Evolutionary conservation across 2,888 invertebrate species (phyloP).

Genomic region (Eulithis prunata): DNA sequence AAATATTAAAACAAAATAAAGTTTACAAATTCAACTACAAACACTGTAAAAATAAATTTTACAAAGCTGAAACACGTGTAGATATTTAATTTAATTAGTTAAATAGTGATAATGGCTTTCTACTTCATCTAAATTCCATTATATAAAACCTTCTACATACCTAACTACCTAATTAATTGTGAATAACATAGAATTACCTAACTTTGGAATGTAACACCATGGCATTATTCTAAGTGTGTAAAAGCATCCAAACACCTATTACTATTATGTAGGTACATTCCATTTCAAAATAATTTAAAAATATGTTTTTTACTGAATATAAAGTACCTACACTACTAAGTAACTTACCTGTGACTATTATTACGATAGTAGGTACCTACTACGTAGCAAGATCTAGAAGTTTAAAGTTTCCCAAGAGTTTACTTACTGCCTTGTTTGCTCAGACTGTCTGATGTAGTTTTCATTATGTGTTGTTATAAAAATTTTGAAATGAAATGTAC

Average conservation of each 20-base stretch:
- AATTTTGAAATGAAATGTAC: slow-evolving; percentile 22
- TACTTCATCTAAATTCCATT: slow-evolving; percentile 41
- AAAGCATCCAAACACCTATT: slow-evolving; percentile 82
- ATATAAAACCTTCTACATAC: slow-evolving; percentile 77
- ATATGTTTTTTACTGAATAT: no score
- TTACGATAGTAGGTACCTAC: no score
- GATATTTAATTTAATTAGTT: slow-evolving; percentile 42
- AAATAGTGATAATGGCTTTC: slow-evolving; percentile 34
- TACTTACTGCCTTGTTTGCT: no score
- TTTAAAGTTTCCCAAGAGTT: neutral
- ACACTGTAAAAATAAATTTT: slow-evolving; percentile 43
- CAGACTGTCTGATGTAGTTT: no score
- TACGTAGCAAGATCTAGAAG: no score
- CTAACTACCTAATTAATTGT: slow-evolving; percentile 65
- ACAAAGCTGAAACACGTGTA: slow-evolving; percentile 50
- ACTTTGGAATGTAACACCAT: slow-evolving; percentile 73
- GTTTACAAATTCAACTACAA: slow-evolving; percentile 45
- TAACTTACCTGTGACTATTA: no score
- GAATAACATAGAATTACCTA: slow-evolving; percentile 69
- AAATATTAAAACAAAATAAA: slow-evolving; percentile 35
- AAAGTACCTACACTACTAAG: no score
- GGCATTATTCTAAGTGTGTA: slow-evolving; percentile 76
- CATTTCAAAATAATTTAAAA: slow-evolving; percentile 23
- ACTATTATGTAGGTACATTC: slow-evolving; percentile 61
- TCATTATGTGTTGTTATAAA: no score